Evolutionary conservation across 2,888 invertebrate genomes (phyloP).

Genomic region (Therioaphis trifolii): DNA sequence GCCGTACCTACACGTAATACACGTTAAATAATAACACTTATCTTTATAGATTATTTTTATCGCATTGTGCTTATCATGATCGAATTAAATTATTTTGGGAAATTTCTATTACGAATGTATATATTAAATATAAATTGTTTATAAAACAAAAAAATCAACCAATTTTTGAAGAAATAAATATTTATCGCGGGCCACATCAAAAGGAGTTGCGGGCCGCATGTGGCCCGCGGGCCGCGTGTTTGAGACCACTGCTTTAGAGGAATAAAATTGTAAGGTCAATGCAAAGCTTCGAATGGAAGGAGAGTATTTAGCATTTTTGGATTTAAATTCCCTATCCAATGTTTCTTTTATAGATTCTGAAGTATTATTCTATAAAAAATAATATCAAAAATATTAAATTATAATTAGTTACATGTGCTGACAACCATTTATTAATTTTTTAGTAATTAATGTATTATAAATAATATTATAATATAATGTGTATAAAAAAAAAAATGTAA

Average conservation of each 20-base stretch:
- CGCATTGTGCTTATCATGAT: conserved; percentile 8
- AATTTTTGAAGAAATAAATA: no score
- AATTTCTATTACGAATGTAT: neutral
- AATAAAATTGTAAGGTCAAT: neutral
- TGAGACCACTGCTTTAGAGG: neutral
- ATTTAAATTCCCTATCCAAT: neutral
- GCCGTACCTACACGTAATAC: conserved; percentile 4
- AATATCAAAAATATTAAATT: no score
- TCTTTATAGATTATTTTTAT: conserved; percentile 8
- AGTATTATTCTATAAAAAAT: neutral
- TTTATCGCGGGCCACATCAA: no score
- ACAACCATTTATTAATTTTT: no score
- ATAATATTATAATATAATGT: no score
- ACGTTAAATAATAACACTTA: conserved; percentile 5
- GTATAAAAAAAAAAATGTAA: no score
- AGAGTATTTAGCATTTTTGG: neutral
- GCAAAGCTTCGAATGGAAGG: neutral
- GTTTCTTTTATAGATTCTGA: neutral
- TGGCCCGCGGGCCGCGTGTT: no score
- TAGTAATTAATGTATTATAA: no score
- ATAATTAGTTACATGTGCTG: no score
- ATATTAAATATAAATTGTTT: neutral
- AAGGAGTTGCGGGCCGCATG: no score
- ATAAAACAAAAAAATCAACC: no score
- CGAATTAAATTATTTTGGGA: neutral